Evolutionary conservation across 2,797 vertebrate genomes (phyloP), one percentile per base, ranked within the genome.

Genomic region (Eupleurogrammus muticus): DNA sequence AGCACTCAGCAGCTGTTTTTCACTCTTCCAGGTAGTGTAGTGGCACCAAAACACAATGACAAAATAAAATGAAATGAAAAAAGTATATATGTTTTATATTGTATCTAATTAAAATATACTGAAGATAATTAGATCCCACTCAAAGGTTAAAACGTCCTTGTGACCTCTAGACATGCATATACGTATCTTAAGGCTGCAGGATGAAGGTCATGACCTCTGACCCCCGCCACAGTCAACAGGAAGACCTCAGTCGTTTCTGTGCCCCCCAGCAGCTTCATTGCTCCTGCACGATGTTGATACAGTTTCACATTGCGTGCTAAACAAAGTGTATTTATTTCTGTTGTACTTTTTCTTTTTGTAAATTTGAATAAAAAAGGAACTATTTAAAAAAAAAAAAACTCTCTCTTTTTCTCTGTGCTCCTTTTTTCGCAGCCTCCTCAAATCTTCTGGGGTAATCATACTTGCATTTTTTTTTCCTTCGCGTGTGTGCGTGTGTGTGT

Each of bases 331-430:
- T 92, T 93, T 91, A 92, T 94, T 92, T 91, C 85, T 87, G 87
- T 90, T 92, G 88, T 89, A 89, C 87, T 85, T 89, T 90, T 92
- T 89, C 61, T 87, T 92, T 93, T 93, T 92, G 90, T 93, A 94
- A 90, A 91, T 90, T 92, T 91, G 79, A 93, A 93, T 93, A 91
- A 90, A 91, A 94, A 92, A 92, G 62, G 54, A 86, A 89, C 66
- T 88, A 85, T 93, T 93, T 93, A 83, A 87, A 93, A 90, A 79
- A 80, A 70, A 84, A 74, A 87, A 83, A 66, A n/a, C n/a, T n/a
- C n/a, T 91, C 82, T 66, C 63, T 59, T 61, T 53, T 77, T 51
- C 69, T 67, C 62, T 79, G 58, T 82, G 75, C 68, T 77, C 61
- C 66, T 87, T 87, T 46, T 32, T 48, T 3, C n/a, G 21, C 73